Evolutionary conservation across 2,113 vertebrate species (phyloP), one percentile per base, ranked within the genome.

Genomic region (Phaetusa simplex): DNA sequence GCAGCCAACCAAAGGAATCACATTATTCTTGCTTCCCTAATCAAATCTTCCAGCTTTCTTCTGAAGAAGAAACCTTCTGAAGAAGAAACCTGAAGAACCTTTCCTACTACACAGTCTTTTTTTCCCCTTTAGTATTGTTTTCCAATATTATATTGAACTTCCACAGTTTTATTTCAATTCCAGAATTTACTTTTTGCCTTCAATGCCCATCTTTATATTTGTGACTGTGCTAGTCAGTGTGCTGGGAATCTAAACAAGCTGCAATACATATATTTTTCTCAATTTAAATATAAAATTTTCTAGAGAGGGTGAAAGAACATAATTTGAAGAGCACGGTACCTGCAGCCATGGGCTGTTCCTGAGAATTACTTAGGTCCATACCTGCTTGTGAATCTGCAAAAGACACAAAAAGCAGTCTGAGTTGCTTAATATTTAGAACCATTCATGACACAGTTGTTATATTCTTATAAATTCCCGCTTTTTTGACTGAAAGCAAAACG

Each of bases 341-440:
- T 98, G 97, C 72, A 91, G 93, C 82, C 95, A 93, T 5, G 12
- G 97, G 72, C 83, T 97, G 97, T 30, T 98, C 98, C 94, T 98
- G 98, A 24, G 94, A 45, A 61, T 91, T 95, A 90, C 98, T 98
- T 71, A 98, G 96, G 70, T 98, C 98, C 96, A 96, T 91, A 43
- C 91, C 89, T 45, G 95, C 66, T 70, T 97, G 96, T 53, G 94
- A 97, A 94, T 95, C 98, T 98, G 97, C 90, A 98, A 97, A 79
- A 87, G 86, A 95, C 30, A 95, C 52, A 67, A 94, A 72, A 72
- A 71, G 64, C 50, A 40, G 17, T 27, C 18, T 36, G 69, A 95
- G 77, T 30, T 32, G 19, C 43, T 76, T 29, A 7, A 13, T 22
- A 47, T 62, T 82, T 55, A 22, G 26, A 83, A 34, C 8, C 34